A percentile compares a stretch with the other conserved stretches of the same genome.
Conservation (phyloP, 2,113 vertebrate genomes). For the Mungos mungo region DNA sequence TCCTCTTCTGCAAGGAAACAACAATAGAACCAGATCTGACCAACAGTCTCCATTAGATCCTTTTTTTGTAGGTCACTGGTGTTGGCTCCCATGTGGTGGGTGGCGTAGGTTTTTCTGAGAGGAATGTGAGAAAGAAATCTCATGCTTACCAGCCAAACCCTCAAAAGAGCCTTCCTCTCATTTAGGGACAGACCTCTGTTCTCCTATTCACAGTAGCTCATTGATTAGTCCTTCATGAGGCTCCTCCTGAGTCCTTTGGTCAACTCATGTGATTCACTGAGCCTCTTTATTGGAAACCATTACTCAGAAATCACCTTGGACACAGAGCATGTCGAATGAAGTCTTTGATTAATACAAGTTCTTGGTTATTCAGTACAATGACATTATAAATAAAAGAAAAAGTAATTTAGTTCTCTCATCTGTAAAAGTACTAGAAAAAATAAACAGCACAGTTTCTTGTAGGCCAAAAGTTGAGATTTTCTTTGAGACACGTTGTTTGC, state of each 20-base stretch:
- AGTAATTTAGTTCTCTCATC: background rate
- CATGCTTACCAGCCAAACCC: background rate
- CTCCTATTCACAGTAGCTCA: background rate
- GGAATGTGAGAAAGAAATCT: background rate
- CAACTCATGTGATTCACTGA: background rate
- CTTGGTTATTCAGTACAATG: background rate
- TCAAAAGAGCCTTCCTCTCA: background rate
- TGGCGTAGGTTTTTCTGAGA: background rate
- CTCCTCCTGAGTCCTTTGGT: background rate
- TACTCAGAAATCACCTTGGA: slow-evolving; percentile 9
- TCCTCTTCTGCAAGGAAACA: background rate
- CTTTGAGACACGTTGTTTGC: background rate
- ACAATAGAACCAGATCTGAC: background rate
- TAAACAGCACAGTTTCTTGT: background rate
- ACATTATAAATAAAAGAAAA: slow-evolving; percentile 30
- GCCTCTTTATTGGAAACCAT: background rate
- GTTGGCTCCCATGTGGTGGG: background rate
- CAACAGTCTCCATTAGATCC: background rate
- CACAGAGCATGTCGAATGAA: background rate
- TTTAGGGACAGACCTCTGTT: background rate
- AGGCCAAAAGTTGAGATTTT: background rate
- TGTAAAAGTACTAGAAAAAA: background rate
- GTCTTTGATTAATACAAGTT: slow-evolving; percentile 31
- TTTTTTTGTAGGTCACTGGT: background rate
- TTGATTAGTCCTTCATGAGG: background rate